A percentile compares a stretch with the other conserved stretches of the same genome.
These are phyloP conservation scores for Eugnorisma glareosa DNA, from an alignment of 2,888 invertebrate species.

Conservation along the genomic window DNA sequence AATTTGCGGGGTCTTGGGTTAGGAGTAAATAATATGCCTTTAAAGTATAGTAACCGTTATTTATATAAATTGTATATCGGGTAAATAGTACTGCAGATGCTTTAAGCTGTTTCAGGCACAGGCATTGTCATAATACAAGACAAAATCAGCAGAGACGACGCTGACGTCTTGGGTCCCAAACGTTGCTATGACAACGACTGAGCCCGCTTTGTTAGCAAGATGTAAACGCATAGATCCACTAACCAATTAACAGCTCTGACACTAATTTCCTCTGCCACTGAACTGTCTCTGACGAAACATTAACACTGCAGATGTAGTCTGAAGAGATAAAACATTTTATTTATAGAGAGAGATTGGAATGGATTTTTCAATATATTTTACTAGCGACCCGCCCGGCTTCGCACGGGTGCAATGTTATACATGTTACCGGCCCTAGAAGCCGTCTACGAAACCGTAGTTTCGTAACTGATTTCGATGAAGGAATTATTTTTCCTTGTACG, in stretches of 20 bases:
- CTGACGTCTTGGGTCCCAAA: conserved; percentile 5
- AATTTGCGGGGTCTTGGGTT: no score
- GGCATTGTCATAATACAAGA: conserved; percentile 9
- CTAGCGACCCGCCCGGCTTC: no score
- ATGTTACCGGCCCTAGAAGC: no score
- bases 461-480: no score
- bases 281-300: background rate
- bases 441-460: no score
- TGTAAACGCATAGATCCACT: conserved; percentile 1
- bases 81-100: background rate
- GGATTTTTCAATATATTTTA: background rate
- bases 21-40: no score
- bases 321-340: background rate
- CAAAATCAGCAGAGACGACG: conserved; percentile 5
- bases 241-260: background rate
- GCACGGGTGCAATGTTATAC: no score
- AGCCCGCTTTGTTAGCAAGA: conserved; percentile 9
- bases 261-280: no score
- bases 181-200: conserved; percentile 26
- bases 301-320: background rate
- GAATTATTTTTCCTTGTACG: no score
- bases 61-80: background rate
- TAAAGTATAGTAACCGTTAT: no score
- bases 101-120: background rate
- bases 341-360: background rate